Conservation (phyloP, 2,113 vertebrate genomes). For the Indicator indicator region DNA sequence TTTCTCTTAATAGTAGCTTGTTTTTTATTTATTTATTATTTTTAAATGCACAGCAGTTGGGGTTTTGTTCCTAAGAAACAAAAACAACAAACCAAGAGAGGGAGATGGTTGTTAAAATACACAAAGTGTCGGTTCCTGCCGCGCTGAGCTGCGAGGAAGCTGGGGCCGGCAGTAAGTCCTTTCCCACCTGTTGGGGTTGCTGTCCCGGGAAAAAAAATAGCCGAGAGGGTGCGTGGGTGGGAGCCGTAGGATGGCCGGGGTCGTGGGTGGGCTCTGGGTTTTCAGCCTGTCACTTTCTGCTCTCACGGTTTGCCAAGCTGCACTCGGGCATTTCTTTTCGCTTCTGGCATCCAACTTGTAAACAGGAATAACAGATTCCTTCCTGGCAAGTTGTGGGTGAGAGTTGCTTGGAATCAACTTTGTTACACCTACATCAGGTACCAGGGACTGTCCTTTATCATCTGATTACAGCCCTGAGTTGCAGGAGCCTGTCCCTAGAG, state of each 20-base stretch:
- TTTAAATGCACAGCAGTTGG: neutral
- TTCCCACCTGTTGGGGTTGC: conserved; percentile 15
- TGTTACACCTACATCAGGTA: neutral
- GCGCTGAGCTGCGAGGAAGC: neutral
- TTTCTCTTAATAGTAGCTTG: neutral
- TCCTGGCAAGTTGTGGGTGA: neutral
- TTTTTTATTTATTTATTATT: neutral
- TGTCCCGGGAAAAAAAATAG: neutral
- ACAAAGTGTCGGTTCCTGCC: neutral
- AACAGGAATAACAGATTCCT: neutral
- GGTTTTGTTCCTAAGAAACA: neutral
- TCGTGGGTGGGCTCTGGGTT: neutral
- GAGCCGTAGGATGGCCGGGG: neutral
- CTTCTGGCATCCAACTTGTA: neutral
- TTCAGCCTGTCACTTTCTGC: rapidly evolving
- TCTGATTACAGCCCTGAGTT: neutral
- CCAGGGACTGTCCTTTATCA: rapidly evolving
- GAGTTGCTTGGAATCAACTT: neutral
- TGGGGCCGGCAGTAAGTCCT: neutral
- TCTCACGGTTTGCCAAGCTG: neutral
- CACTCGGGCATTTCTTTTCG: neutral
- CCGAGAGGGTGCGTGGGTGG: neutral
- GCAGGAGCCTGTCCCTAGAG: neutral
- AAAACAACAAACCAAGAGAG: neutral
- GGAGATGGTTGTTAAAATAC: neutral